Evolutionary conservation across 1,140 invertebrate genomes (phyloP).

Genomic region (Drosophila lacertosa): DNA sequence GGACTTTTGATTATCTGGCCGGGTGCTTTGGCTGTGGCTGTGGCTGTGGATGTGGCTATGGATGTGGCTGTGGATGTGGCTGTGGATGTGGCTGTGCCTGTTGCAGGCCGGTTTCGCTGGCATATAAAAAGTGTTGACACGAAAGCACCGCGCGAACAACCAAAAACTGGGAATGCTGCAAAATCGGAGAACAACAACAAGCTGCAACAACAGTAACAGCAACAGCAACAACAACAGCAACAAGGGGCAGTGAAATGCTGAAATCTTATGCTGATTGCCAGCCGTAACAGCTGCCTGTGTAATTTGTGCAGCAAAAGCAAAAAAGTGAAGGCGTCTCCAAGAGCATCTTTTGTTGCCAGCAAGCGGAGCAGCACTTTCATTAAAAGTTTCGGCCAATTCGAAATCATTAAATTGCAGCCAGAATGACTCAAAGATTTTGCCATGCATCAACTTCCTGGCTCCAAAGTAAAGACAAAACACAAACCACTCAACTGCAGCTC

Average conservation of each 20-base stretch:
- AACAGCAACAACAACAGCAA: conserved; percentile 3
- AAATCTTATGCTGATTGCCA: conserved; percentile 65
- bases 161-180: conserved; percentile 28
- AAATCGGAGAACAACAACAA: conserved; percentile 13
- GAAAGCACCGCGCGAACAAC: conserved; percentile 45
- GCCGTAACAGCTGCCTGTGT: conserved; percentile 62
- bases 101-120: conserved; percentile 30
- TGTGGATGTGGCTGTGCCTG: conserved; percentile 5
- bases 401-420: conserved; percentile 42
- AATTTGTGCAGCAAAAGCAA: conserved; percentile 57
- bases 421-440: conserved; percentile 28
- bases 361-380: conserved; percentile 64
- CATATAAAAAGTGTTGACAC: conserved; percentile 74
- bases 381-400: conserved; percentile 54
- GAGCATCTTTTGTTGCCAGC: conserved; percentile 19
- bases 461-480: conserved; percentile 44
- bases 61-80: no score
- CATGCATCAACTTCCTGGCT: conserved; percentile 41
- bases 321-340: conserved; percentile 69
- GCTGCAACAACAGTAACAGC: conserved; percentile 2
- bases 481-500: conserved; percentile 50
- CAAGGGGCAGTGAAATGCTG: conserved; percentile 50
- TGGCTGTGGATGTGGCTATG: conserved; percentile 5
- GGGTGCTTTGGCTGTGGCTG: neutral
- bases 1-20: conserved; percentile 46